These are phyloP conservation scores for Cantharis rufa DNA, from an alignment of 2,888 invertebrate genomes.

Conservation along the genomic window DNA sequence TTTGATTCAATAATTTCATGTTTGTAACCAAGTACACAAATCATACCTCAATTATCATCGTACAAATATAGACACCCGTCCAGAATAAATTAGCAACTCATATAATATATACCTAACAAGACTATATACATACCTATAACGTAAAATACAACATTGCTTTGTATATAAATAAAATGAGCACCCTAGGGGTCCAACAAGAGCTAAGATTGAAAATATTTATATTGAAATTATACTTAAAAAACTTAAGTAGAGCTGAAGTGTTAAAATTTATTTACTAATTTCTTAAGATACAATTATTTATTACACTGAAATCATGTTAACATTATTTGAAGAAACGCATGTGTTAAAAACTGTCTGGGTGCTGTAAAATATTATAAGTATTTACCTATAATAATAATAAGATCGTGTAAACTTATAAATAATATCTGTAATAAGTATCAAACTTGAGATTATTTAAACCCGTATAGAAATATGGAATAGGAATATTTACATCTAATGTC, in stretches of 20 bases:
- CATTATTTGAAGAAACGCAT: neutral
- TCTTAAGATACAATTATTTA: slow-evolving; percentile 3
- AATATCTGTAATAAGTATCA: neutral
- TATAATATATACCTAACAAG: slow-evolving; percentile 36
- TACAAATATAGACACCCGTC: slow-evolving; percentile 48
- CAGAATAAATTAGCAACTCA: slow-evolving; percentile 46
- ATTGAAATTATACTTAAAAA: slow-evolving; percentile 32
- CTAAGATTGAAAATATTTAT: slow-evolving; percentile 40
- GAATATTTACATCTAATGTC: neutral
- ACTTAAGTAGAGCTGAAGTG: slow-evolving; percentile 26
- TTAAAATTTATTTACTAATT: slow-evolving; percentile 18
- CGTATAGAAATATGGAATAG: no score
- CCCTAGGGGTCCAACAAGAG: slow-evolving; percentile 36
- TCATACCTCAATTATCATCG: slow-evolving; percentile 50
- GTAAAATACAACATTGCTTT: slow-evolving; percentile 43
- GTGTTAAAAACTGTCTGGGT: neutral
- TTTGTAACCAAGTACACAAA: slow-evolving; percentile 44
- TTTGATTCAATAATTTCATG: neutral
- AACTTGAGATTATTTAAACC: neutral
- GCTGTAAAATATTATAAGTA: neutral
- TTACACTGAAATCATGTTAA: neutral
- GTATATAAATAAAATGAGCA: slow-evolving; percentile 40
- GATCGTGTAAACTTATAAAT: neutral
- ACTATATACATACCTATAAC: slow-evolving; percentile 39
- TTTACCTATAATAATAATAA: neutral